These are phyloP conservation scores for Suncus etruscus DNA, from an alignment of 2,113 vertebrate species.

Conservation along the genomic window DNA sequence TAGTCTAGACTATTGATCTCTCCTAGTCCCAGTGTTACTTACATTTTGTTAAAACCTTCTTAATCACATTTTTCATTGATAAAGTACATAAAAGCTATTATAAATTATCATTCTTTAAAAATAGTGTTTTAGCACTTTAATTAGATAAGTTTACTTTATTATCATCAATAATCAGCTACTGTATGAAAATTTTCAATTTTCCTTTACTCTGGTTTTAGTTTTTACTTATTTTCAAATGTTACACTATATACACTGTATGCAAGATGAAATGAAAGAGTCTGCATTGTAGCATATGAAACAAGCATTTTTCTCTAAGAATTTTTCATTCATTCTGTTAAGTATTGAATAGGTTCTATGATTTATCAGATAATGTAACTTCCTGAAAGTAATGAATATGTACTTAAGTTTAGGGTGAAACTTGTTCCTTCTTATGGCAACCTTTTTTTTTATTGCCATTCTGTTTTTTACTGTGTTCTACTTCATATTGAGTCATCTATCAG, in stretches of 20 bases:
- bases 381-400: neutral
- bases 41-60: neutral
- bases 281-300: neutral
- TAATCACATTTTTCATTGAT: constrained; percentile 35
- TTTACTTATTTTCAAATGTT: neutral
- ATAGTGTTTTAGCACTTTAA: neutral
- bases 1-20: no score
- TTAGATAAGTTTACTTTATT: neutral
- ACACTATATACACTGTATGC: neutral
- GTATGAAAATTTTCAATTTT: neutral
- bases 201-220: neutral
- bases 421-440: neutral
- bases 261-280: neutral
- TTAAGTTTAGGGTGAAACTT: neutral
- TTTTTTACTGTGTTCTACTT: neutral
- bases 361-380: neutral
- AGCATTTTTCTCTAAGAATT: neutral
- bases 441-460: neutral
- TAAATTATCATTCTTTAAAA: neutral
- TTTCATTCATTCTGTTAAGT: neutral
- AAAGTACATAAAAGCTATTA: neutral
- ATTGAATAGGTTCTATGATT: neutral
- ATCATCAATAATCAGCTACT: neutral
- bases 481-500: neutral
- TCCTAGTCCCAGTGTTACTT: no score